Evolutionary conservation across 1,140 invertebrate species (phyloP).

Genomic region (Drosophila simulans): DNA sequence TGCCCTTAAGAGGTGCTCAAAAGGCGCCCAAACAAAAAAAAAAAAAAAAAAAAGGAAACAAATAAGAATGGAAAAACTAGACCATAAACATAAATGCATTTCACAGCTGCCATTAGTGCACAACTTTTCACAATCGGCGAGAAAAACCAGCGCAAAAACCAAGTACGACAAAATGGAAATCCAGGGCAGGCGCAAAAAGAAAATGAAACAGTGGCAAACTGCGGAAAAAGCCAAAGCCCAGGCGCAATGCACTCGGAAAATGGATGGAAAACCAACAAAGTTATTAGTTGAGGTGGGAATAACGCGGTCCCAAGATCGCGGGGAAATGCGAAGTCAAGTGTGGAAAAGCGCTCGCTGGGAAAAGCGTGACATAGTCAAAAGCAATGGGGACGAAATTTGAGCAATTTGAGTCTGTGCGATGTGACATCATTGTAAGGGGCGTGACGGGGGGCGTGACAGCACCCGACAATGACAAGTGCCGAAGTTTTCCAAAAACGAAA

Average conservation of each 20-base stretch:
- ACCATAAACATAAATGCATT: constrained; percentile 74
- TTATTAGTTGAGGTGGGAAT: constrained; percentile 36
- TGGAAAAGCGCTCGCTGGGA: constrained; percentile 55
- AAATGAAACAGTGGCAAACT: constrained; percentile 19
- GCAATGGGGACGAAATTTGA: constrained; percentile 49
- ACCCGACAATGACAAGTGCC: constrained; percentile 34
- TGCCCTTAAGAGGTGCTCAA: constrained; percentile 43
- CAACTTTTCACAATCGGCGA: constrained; percentile 42
- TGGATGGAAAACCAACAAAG: constrained; percentile 27
- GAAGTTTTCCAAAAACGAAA: constrained; percentile 18
- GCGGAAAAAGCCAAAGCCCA: constrained; percentile 39
- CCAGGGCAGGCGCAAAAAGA: constrained; percentile 54
- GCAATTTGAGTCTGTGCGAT: constrained; percentile 26
- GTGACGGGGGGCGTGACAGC: constrained; percentile 7
- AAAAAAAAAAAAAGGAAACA: constrained; percentile 3
- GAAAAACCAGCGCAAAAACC: constrained; percentile 40
- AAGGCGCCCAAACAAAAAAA: neutral
- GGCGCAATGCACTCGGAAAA: constrained; percentile 45
- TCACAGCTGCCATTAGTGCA: constrained; percentile 68
- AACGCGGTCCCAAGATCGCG: constrained; percentile 9
- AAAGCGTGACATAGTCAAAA: constrained; percentile 59
- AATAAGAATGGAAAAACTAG: constrained; percentile 54
- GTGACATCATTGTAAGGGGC: constrained; percentile 63
- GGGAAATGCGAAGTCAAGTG: constrained; percentile 31
- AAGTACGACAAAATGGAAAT: constrained; percentile 55